Conservation (phyloP, 1,140 invertebrate species). For the Cydia fagiglandana region DNA sequence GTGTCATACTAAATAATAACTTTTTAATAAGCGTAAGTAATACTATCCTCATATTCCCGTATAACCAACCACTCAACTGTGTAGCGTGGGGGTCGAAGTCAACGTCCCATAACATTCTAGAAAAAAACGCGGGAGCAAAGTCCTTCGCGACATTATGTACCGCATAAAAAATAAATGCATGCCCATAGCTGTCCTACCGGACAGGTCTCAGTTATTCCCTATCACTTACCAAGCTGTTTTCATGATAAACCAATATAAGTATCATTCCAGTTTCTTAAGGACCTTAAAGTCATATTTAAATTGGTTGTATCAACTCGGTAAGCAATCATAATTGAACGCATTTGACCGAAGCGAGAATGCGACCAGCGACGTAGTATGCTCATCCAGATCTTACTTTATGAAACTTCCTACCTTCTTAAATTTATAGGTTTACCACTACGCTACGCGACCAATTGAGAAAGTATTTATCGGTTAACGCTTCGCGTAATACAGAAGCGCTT, state of each 20-base stretch:
- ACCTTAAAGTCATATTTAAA: neutral
- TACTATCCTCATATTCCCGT: neutral
- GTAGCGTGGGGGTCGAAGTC: neutral
- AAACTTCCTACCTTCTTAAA: neutral
- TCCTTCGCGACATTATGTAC: slow-evolving; percentile 11
- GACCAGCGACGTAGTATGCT: neutral
- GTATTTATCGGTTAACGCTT: neutral
- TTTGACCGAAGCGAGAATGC: neutral
- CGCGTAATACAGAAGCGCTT: neutral
- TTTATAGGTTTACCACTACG: neutral
- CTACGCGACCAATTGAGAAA: neutral
- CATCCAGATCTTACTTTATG: neutral
- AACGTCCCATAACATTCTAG: slow-evolving; percentile 14
- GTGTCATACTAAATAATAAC: no score
- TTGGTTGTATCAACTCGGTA: neutral
- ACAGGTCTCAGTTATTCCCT: neutral
- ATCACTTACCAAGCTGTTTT: neutral
- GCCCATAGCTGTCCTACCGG: slow-evolving; percentile 2
- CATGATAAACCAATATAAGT: no score
- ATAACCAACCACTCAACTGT: slow-evolving; percentile 2
- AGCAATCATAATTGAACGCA: neutral
- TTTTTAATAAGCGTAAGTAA: neutral
- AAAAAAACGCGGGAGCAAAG: slow-evolving; percentile 14
- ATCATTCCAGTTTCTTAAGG: neutral
- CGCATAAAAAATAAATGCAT: slow-evolving; percentile 11